Base-by-base conservation (phyloP, 2,888 invertebrate genomes). In the Rotaria magnacalcarata region DNA sequence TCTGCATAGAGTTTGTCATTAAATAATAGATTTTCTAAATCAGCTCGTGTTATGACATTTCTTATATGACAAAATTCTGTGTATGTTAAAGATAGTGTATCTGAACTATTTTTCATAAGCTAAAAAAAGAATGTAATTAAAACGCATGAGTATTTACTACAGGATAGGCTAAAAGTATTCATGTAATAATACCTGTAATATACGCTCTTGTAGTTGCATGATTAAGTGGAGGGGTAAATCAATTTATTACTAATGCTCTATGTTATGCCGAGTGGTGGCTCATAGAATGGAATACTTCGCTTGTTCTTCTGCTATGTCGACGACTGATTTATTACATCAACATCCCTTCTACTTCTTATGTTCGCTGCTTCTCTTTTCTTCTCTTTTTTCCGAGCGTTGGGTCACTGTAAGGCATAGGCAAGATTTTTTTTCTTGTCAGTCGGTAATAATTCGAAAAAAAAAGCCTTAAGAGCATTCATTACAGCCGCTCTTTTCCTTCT, bases 21-120 rank as follows among this genome's bases (percentile, higher is more conserved):
- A 47, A 80, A 80, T 47, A 80, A 80, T 47, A 80, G 34, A 24
- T 47, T 80, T 80, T 80, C 80, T n/a, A 80, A 47, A 14, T 80
- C 80, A 10, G 80, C 41, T 47, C 80, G 80, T 47, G 80, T 80
- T 11, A 80, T 24, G n/a, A 80, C 80, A 80, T 80, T 80, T 47
- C 80, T 0, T 19, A 80, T 80, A 80, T 80, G 80, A 80, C 80
- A 47, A 80, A 80, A 80, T 80, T 80, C 80, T 5, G 34, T 47
- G 14, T 47, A 80, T 41, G 80, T 80, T 47, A 80, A 80, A n/a
- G 80, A 80, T 47, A 80, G n/a, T 47, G 80, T 47, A 80, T 80
- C 80, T 47, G 47, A 80, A 80, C 80, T 80, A n/a, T 80, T 47
- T 47, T 80, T 80, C 47, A 80, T 47, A n/a, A 80, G 47, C 80